phyloP scores from a whole-genome alignment of 2,888 invertebrate species.

The Drosophila putrida region DNA sequence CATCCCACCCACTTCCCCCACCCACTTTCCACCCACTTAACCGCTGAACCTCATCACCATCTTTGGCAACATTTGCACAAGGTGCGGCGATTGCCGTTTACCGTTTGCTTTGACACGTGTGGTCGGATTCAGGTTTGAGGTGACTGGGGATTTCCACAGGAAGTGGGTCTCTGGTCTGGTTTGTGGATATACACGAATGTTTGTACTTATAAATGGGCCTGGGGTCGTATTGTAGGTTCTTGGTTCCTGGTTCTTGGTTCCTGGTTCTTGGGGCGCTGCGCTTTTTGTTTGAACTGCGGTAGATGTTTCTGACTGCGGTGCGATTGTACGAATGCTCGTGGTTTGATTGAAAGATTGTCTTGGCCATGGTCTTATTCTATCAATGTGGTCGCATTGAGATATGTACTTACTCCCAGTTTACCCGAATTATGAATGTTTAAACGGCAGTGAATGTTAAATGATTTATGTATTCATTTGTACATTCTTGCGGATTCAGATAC shows the following conservation, averaged over 20 bases:
- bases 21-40: constrained; percentile 1
- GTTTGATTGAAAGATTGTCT: constrained; percentile 62
- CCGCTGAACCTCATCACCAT: constrained; percentile 29
- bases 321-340: constrained; percentile 12
- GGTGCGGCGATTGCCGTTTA: constrained; percentile 68
- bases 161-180: constrained; percentile 37
- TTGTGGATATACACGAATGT: constrained; percentile 3
- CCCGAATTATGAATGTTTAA: constrained; percentile 40
- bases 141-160: constrained; percentile 49
- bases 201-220: constrained; percentile 22
- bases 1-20: constrained; percentile 1
- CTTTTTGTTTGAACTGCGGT: constrained; percentile 73
- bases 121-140: constrained; percentile 44
- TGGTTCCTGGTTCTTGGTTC: constrained; percentile 8
- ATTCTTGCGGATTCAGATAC: not conserved
- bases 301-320: constrained; percentile 20
- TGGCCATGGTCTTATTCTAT: constrained; percentile 22
- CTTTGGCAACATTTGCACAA: constrained; percentile 68
- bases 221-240: constrained; percentile 30
- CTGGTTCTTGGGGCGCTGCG: constrained; percentile 47
- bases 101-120: constrained; percentile 73
- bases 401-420: not conserved
- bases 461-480: constrained; percentile 20
- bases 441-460: constrained; percentile 43
- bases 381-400: constrained; percentile 33